These are phyloP conservation scores for Lasioglossum albipes DNA, from an alignment of 1,140 invertebrate species.

Conservation along the genomic window DNA sequence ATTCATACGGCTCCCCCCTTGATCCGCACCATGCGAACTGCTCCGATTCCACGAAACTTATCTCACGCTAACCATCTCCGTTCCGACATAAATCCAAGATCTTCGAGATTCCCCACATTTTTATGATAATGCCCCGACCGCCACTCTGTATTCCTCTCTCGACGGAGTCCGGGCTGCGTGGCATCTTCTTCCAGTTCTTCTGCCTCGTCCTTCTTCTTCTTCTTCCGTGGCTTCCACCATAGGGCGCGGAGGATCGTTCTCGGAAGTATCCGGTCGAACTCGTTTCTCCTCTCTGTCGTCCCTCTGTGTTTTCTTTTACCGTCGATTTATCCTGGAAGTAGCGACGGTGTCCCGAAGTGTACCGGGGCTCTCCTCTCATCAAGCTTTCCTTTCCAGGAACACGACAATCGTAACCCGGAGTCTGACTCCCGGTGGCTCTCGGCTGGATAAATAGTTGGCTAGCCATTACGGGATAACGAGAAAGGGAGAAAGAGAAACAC, in stretches of 20 bases:
- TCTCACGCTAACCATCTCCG: slow-evolving; percentile 31
- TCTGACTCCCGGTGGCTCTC: slow-evolving; percentile 31
- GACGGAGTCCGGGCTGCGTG: neutral
- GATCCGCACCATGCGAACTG: neutral
- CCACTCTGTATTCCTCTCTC: slow-evolving; percentile 22
- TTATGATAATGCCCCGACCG: slow-evolving; percentile 41
- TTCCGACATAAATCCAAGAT: slow-evolving; percentile 32
- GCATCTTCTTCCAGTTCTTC: slow-evolving; percentile 12
- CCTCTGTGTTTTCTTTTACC: slow-evolving; percentile 32
- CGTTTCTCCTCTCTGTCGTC: neutral
- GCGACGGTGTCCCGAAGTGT: neutral
- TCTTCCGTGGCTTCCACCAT: neutral
- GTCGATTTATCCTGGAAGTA: slow-evolving; percentile 41
- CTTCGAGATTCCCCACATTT: slow-evolving; percentile 40
- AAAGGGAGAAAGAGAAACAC: neutral
- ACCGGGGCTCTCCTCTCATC: neutral
- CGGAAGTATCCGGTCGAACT: slow-evolving; percentile 10
- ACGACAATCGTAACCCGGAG: slow-evolving; percentile 44
- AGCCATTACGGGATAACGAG: slow-evolving; percentile 68
- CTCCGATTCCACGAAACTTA: slow-evolving; percentile 31
- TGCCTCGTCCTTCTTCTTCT: too few species aligned
- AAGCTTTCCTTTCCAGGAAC: slow-evolving; percentile 53
- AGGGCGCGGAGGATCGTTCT: slow-evolving; percentile 15
- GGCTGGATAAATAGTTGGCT: slow-evolving; percentile 65
- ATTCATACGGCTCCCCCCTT: slow-evolving; percentile 22